Evolutionary conservation across 1,140 invertebrate species (phyloP), one percentile per base, ranked within the genome.

Genomic region (Steinernema feltiae): DNA sequence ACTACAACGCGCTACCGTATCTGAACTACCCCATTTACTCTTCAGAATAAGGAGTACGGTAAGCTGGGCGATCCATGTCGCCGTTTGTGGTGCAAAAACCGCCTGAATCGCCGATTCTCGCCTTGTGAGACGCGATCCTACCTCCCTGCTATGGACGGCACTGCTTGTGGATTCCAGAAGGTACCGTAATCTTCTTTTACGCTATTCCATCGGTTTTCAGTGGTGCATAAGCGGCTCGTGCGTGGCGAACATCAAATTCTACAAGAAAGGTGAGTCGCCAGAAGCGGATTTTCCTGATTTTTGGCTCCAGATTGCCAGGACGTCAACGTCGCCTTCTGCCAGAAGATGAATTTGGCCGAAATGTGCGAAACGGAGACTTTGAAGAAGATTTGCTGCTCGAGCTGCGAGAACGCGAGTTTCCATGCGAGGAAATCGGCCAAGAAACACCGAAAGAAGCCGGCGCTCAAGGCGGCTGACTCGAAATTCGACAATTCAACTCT

Each of bases 41-140:
- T 72, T 78, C 32, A 78, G 32, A 48, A 48, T 32, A 63, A 24
- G 24, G 63, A 80, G 17, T 84, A 74, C 24, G 48, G 74, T 69
- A 71, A 77, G 18, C 63, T 48, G n/a, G 41, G 46, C 72, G 82
- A 85, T 69, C 41, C 77, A 18, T 84, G 82, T 63, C 75, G 82
- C 21, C 53, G 82, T n/a, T 35, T 84, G 1, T 84, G 82, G 82
- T 84, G 82, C 70, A 84, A 83, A 70, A 78, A 83, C 72, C 63
- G 82, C 30, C 18, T 41, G 27, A 21, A 81, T 69, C 30, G 75
- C 32, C 48, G 82, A 71, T 75, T 53, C 48, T 75, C 71, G 1
- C 72, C 80, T 17, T 84, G 82, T 53, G 83, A 84, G 72, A 84
- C 82, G 29, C 79, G 78, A 71, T 74, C 79, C 24, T 83, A 79